Evolutionary conservation across 35 echinoderm and acorn worm species (phyloP), one percentile per base, ranked within the genome.

Genomic region (Hemicentrotus pulcherrimus): DNA sequence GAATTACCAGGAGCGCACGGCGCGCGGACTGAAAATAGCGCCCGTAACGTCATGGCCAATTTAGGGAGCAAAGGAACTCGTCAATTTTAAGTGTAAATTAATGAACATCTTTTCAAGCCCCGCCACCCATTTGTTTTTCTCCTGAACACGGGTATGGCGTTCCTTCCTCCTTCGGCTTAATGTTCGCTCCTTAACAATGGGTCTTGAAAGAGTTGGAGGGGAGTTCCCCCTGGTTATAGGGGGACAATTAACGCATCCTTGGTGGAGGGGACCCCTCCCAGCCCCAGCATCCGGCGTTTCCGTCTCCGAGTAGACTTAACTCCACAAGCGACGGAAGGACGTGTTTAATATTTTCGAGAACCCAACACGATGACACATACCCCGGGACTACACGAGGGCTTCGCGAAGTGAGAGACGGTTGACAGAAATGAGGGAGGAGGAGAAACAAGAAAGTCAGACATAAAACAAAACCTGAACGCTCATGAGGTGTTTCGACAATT

Each of bases 31-130:
- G 91, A 93, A 93, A 93, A 93, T 93, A 93, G 91, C 45, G 91
- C 16, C 46, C 91, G 28, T 50, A 93, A 93, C 48, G 91, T 93
- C 91, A 93, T 93, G 91, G 46, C 91, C 91, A 93, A 93, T 93
- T 93, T 93, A 31, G 16, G 48, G 46, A 31, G 91, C 30, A 31
- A 78, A 58, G 91, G 91, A 93, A 93, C 91, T 93, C 91, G 46
- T 93, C 91, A 93, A 93, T 93, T 93, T 58, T 58, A 58, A 93
- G 91, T 58, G 48, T 33, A 93, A 93, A 93, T 93, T 93, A 93
- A 93, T 93, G 91, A 93, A 93, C 91, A 93, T 93, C 91, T 93
- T 47, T 92, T 93, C 30, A 58, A 58, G 30, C 91, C 19, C 91
- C 65, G 46, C 91, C 91, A 93, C 91, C 46, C 91, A 93, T 58